Percentiles rank a stretch among this genome's conserved stretches.
Conservation (phyloP, 1,140 invertebrate genomes). For the Cherax destructor region DNA sequence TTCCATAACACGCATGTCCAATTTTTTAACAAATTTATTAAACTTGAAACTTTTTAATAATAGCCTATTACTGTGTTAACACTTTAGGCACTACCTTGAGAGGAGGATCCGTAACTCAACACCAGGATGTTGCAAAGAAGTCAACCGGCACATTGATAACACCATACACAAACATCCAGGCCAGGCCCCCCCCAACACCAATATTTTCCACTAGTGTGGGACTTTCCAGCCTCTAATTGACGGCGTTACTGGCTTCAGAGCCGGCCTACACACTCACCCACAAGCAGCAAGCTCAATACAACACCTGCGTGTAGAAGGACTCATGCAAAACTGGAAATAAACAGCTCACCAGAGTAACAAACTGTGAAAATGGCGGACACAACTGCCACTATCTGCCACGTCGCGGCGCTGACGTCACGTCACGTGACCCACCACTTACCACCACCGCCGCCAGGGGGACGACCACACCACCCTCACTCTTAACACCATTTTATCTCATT, state of each 20-base stretch:
- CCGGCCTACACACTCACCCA: constrained; percentile 2
- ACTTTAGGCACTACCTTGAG: no score
- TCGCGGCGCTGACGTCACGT: constrained; percentile 33
- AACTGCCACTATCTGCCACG: constrained; percentile 39
- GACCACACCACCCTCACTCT: not conserved
- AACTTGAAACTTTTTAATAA: no score
- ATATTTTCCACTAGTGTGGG: not conserved
- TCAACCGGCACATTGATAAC: constrained; percentile 20
- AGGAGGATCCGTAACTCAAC: not conserved
- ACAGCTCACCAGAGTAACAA: constrained; percentile 1
- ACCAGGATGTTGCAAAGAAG: not conserved
- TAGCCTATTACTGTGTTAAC: no score
- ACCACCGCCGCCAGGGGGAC: constrained; percentile 11
- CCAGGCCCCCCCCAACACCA: not conserved
- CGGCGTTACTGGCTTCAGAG: not conserved
- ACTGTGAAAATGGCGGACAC: constrained; percentile 32
- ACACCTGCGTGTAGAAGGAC: not conserved
- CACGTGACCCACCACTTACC: constrained; percentile 13
- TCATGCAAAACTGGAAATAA: not conserved
- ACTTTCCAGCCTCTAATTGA: not conserved
- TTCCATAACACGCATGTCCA: no score
- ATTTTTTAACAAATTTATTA: no score
- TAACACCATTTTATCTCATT: not conserved
- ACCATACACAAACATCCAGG: constrained; percentile 33
- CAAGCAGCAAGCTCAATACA: not conserved